Base-by-base conservation (phyloP, 2,888 invertebrate species). In the Amaurobius ferox region DNA sequence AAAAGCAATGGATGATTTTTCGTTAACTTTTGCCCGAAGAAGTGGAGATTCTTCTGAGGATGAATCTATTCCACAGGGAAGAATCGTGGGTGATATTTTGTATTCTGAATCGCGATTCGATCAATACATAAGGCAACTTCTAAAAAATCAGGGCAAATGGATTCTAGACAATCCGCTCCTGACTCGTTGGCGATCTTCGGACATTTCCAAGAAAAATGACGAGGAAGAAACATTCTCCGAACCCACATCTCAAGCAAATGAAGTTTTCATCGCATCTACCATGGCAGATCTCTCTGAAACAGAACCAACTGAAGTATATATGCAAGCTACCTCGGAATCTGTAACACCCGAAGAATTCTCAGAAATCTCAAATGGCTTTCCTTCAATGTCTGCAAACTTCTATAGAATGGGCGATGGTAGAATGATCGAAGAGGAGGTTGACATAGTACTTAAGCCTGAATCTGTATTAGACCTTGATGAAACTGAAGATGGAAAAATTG, bases 81-180 rank as follows among this genome's bases (percentile, higher is more conserved):
- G 61, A 48, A 67, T 73, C 35, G n/a, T 79, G 0, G 72, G 72
- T 11, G 79, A 79, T 16, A 13, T 72, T 13, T 23, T 73, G 16
- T 81, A 61, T 55, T 72, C 83, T 0, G 77, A 85, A 23, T 64
- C 71, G 1, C 16, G 55, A 0, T 72, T 85, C n/a, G 77, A 77
- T 23, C 66, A 72, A 23, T 7, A 55, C 7, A 48, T 66, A 19
- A 48, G 70, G 13, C 19, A 62, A 13, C 28, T 72, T 1, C 28
- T 85, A 23, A 66, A 55, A 40, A 39, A 78, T 32, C 35, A 66
- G n/a, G 29, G 39, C 0, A 77, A 61, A 26, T 77, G 66, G 72
- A 7, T 55, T n/a, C 3, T 85, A 6, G 83, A 85, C 23, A 29
- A 19, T 32, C 32, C 32, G 5, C 23, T 55, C 6, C 11, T 55